Conservation (phyloP, 2,888 invertebrate species). For the Nymphalis urticae region DNA sequence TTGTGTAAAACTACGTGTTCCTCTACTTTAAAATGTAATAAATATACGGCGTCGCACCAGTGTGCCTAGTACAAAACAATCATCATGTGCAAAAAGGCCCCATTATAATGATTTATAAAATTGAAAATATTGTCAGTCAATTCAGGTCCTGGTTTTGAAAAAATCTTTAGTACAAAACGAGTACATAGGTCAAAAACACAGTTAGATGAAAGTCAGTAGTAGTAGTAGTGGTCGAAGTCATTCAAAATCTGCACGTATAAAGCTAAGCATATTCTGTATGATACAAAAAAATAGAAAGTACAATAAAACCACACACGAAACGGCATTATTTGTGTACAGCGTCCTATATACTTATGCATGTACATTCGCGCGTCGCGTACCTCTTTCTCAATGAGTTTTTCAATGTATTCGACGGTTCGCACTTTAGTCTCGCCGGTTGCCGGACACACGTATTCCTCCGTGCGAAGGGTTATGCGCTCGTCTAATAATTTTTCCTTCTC, state of each 20-base stretch:
- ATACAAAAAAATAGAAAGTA: constrained; percentile 51
- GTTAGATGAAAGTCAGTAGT: background rate
- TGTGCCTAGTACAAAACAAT: constrained; percentile 37
- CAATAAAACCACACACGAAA: constrained; percentile 68
- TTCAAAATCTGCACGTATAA: constrained; percentile 34
- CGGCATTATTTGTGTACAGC: constrained; percentile 77
- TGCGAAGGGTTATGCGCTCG: constrained; percentile 93
- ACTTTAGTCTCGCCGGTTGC: constrained; percentile 92
- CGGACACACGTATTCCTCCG: constrained; percentile 94
- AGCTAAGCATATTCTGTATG: constrained; percentile 72
- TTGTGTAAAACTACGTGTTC: constrained; percentile 33
- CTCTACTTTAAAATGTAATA: constrained; percentile 29
- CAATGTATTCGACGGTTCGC: constrained; percentile 95
- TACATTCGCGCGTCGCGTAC: constrained; percentile 83
- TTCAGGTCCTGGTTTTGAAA: constrained; percentile 7
- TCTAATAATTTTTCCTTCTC: constrained; percentile 94
- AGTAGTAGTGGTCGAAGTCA: constrained; percentile 25
- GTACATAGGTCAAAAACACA: constrained; percentile 10
- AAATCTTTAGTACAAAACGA: background rate
- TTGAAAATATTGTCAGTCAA: constrained; percentile 20
- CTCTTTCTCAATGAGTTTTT: constrained; percentile 97
- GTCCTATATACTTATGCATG: constrained; percentile 61
- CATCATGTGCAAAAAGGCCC: constrained; percentile 39
- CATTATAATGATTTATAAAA: constrained; percentile 18
- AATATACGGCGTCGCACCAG: constrained; percentile 35